phyloP scores from a whole-genome alignment of 2,797 vertebrate genomes.

The Chlorospingus flavigularis region DNA sequence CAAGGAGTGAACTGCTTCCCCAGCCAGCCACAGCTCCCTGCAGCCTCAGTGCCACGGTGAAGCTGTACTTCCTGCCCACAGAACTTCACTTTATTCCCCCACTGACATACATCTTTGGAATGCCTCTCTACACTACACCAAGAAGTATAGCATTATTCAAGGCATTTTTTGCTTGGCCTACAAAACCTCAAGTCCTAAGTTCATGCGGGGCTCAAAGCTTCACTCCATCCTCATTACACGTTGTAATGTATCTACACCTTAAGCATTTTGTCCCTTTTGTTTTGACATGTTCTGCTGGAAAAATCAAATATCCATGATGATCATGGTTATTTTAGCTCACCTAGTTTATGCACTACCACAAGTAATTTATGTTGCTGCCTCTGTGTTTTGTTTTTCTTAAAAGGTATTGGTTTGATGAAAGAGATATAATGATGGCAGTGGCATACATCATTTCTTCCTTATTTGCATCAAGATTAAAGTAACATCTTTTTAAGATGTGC shows the following conservation, averaged over 20 bases:
- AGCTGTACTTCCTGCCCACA: neutral
- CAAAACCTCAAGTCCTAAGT: neutral
- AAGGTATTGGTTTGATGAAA: neutral
- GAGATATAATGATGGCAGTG: neutral
- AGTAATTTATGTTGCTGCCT: neutral
- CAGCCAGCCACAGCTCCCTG: neutral
- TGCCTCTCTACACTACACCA: neutral
- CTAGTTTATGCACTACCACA: neutral
- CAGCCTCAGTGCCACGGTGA: neutral
- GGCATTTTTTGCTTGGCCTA: neutral
- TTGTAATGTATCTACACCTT: neutral
- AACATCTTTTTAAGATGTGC: neutral
- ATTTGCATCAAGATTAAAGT: neutral
- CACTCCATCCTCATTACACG: neutral
- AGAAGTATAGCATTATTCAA: neutral
- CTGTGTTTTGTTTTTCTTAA: neutral
- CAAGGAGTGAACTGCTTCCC: neutral
- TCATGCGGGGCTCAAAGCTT: neutral
- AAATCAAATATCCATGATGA: neutral
- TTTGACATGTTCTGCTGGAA: neutral
- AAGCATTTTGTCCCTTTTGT: accelerated
- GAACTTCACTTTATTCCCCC: neutral
- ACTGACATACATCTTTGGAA: neutral
- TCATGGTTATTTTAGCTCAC: neutral
- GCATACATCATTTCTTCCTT: neutral